These are phyloP conservation scores for Nasonia oneida DNA, from an alignment of 2,888 invertebrate species.

Conservation along the genomic window DNA sequence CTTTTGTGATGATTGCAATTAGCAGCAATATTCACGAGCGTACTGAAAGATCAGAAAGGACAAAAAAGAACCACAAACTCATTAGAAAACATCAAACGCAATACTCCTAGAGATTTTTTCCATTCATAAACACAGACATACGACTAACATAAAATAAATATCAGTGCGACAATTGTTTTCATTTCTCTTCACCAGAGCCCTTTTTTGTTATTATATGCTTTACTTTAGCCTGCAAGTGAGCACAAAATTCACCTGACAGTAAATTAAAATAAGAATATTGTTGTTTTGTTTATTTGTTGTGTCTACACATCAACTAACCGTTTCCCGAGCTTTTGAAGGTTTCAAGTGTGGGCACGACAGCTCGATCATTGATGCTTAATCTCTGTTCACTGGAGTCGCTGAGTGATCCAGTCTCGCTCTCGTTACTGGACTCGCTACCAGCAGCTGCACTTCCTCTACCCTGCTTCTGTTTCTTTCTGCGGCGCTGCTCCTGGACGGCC, in stretches of 20 bases:
- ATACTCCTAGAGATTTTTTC: constrained; percentile 63
- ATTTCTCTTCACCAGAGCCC: constrained; percentile 50
- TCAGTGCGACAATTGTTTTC: constrained; percentile 54
- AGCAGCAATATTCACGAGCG: constrained; percentile 26
- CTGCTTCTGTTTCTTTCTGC: constrained; percentile 76
- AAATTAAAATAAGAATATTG: constrained; percentile 58
- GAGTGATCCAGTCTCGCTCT: constrained; percentile 77
- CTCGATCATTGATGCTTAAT: constrained; percentile 69
- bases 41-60: constrained; percentile 34
- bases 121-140: constrained; percentile 50
- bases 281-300: constrained; percentile 22
- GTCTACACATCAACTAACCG: constrained; percentile 73
- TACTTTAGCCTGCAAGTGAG: constrained; percentile 71
- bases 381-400: constrained; percentile 77
- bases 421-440: constrained; percentile 78
- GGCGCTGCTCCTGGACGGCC: constrained; percentile 76
- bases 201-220: constrained; percentile 1
- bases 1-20: constrained; percentile 17
- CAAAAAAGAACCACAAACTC: constrained; percentile 37
- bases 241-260: constrained; percentile 70
- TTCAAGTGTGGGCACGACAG: constrained; percentile 68
- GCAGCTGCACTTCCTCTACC: constrained; percentile 74
- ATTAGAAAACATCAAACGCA: constrained; percentile 41
- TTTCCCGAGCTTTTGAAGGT: constrained; percentile 78
- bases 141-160: constrained; percentile 47